Evolutionary conservation across 2,113 vertebrate species (phyloP).

Genomic region (Peromyscus maniculatus): DNA sequence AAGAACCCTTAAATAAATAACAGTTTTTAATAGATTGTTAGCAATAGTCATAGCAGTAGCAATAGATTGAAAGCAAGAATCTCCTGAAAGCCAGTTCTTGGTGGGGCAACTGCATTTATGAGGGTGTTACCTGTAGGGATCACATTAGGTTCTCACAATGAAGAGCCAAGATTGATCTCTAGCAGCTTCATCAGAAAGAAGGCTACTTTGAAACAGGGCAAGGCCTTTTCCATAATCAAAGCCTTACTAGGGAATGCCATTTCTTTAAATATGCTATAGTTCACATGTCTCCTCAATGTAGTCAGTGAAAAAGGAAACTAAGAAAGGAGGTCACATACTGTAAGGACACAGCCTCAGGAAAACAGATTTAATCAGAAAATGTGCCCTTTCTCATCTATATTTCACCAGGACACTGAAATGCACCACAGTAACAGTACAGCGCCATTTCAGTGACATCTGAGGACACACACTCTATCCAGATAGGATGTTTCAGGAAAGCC

Average conservation of each 20-base stretch:
- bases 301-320: not conserved
- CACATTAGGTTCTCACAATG: not conserved
- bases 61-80: not conserved
- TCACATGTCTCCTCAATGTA: not conserved
- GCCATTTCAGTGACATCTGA: not conserved
- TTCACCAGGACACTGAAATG: not conserved
- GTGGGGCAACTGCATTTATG: rapidly evolving
- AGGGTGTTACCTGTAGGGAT: not conserved
- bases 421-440: not conserved
- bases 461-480: not conserved
- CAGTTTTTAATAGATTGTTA: not conserved
- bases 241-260: not conserved
- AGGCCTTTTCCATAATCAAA: not conserved
- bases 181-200: not conserved
- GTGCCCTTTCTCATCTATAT: not conserved
- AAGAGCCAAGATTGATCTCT: not conserved
- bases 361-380: not conserved
- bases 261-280: not conserved
- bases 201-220: not conserved
- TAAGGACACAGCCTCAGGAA: not conserved
- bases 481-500: not conserved
- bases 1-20: not conserved
- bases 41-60: too few relatives aligned
- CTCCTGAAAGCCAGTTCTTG: not conserved
- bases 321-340: not conserved